Conservation (phyloP, 2,888 invertebrate species). For the Steinernema scapterisci region DNA sequence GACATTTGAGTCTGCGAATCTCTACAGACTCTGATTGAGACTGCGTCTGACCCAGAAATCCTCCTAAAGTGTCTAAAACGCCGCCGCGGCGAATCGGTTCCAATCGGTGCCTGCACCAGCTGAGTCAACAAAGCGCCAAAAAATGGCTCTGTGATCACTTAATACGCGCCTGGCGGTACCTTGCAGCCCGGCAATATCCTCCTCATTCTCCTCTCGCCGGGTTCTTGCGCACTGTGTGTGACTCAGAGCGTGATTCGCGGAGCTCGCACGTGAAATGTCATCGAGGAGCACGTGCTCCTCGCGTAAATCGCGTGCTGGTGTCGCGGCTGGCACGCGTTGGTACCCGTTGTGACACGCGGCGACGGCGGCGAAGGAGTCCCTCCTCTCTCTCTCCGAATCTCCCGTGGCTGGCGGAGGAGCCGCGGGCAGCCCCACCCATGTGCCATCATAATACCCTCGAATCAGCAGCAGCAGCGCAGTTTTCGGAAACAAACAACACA, state of each 20-base stretch:
- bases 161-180: not conserved
- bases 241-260: not conserved
- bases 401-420: not conserved
- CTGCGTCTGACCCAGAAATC: too few species aligned
- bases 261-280: constrained; percentile 8
- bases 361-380: not conserved
- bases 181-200: not conserved
- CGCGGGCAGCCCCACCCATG: constrained; percentile 19
- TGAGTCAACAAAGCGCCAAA: not conserved
- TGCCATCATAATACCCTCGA: constrained; percentile 10
- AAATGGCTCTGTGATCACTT: not conserved
- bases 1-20: too few species aligned
- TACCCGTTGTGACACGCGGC: constrained; percentile 16
- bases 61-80: too few species aligned
- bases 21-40: too few species aligned
- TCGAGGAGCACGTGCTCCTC: not conserved
- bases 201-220: not conserved
- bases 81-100: too few species aligned
- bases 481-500: constrained; percentile 24
- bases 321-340: constrained; percentile 22
- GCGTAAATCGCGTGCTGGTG: not conserved
- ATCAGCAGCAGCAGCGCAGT: not conserved
- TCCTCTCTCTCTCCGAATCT: not conserved
- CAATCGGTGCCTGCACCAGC: not conserved
- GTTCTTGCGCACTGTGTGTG: not conserved